Conservation (phyloP, 2,797 vertebrate species). For the Delichon dasypus region DNA sequence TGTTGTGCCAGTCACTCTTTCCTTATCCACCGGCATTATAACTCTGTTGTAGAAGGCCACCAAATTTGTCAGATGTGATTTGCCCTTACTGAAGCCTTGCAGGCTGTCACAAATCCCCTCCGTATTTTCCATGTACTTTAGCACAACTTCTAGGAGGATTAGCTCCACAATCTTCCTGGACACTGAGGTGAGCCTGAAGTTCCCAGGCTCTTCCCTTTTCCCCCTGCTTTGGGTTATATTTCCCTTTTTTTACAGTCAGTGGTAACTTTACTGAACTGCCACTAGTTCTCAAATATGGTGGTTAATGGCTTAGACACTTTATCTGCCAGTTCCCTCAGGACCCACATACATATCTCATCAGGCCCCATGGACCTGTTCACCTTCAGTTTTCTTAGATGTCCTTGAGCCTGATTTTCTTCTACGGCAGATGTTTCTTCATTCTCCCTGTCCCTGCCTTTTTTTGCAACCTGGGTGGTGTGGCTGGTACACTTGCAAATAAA, state of each 20-base stretch:
- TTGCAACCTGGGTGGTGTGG: neutral
- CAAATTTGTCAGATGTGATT: neutral
- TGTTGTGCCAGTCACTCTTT: neutral
- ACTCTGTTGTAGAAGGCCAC: neutral
- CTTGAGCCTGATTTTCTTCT: neutral
- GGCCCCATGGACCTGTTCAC: neutral
- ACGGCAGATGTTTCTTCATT: neutral
- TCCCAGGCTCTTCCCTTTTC: neutral
- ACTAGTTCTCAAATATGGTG: neutral
- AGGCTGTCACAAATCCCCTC: neutral
- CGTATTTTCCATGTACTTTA: neutral
- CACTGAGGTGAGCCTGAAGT: neutral
- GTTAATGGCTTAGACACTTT: neutral
- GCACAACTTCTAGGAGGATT: neutral
- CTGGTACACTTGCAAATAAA: neutral
- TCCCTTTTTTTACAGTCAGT: neutral
- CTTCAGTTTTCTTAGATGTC: neutral
- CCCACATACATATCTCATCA: neutral
- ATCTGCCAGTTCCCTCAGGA: neutral
- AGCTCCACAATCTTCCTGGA: neutral
- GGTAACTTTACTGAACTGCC: neutral
- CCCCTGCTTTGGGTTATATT: accelerated
- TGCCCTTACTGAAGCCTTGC: neutral
- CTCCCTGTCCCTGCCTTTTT: neutral
- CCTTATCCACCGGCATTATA: neutral